A percentile compares a stretch with the other conserved stretches of the same genome.
These are phyloP conservation scores for Nilaparvata lugens DNA, from an alignment of 1,140 invertebrate species.

Conservation along the genomic window DNA sequence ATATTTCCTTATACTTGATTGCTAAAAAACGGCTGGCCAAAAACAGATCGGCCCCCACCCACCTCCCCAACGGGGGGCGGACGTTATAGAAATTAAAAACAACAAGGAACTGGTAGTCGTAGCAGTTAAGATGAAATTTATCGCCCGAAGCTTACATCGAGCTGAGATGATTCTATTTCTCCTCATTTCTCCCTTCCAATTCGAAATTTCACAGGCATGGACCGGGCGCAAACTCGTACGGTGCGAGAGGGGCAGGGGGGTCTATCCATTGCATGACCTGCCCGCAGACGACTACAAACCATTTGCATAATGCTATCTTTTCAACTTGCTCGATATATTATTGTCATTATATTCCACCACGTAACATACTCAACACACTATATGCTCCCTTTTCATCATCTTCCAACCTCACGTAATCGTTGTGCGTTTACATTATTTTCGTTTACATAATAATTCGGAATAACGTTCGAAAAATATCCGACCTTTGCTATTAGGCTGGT, in stretches of 20 bases:
- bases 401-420: too few relatives aligned
- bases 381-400: too few relatives aligned
- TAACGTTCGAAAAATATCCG: too few relatives aligned
- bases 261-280: background rate
- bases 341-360: background rate
- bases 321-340: background rate
- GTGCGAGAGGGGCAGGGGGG: background rate
- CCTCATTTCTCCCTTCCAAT: background rate
- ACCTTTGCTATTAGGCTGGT: too few relatives aligned
- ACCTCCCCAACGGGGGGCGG: background rate
- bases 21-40: constrained; percentile 13
- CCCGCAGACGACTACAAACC: background rate
- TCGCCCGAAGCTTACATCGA: constrained; percentile 13
- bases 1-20: constrained; percentile 17
- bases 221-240: background rate
- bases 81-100: constrained; percentile 15
- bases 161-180: constrained; percentile 16
- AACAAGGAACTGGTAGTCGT: constrained; percentile 15
- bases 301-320: constrained; percentile 1
- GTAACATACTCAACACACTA: too few relatives aligned
- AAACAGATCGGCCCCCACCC: constrained; percentile 10
- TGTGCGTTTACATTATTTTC: too few relatives aligned
- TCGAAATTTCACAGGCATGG: background rate
- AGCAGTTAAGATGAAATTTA: constrained; percentile 18
- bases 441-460: too few relatives aligned